Percentiles rank a stretch among this genome's conserved stretches.
Evolutionary conservation across 2,113 vertebrate genomes (phyloP).

Genomic region (Alaudala cheleensis): DNA sequence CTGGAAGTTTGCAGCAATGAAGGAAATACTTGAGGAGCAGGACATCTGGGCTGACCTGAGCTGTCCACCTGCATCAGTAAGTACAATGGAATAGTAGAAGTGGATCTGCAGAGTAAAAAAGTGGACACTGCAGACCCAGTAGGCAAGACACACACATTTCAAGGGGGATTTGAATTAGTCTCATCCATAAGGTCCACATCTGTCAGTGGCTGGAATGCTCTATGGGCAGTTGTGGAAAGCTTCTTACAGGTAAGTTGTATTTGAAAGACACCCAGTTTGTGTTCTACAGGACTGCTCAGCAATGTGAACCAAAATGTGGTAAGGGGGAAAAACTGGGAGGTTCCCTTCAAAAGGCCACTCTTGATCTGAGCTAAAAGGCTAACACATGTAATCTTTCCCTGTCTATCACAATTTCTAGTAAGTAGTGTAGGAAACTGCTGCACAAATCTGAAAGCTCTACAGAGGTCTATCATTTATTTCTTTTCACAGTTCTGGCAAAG

Average conservation of each 20-base stretch:
- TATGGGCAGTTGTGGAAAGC: not conserved
- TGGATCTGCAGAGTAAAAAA: not conserved
- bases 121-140: not conserved
- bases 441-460: not conserved
- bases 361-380: not conserved
- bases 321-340: not conserved
- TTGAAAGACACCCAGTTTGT: not conserved
- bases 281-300: not conserved
- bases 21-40: not conserved
- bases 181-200: not conserved
- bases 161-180: not conserved
- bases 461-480: not conserved
- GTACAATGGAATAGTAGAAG: not conserved
- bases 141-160: not conserved
- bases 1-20: not conserved
- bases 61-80: not conserved
- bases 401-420: not conserved
- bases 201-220: not conserved
- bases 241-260: not conserved
- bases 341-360: not conserved
- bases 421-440: not conserved
- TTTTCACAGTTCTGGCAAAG: not conserved
- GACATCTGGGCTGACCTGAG: not conserved
- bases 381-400: not conserved
- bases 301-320: not conserved